Percentiles rank a stretch among this genome's conserved stretches.
phyloP scores from a whole-genome alignment of 2,797 vertebrate genomes.

The Anisognathus igniventris region DNA sequence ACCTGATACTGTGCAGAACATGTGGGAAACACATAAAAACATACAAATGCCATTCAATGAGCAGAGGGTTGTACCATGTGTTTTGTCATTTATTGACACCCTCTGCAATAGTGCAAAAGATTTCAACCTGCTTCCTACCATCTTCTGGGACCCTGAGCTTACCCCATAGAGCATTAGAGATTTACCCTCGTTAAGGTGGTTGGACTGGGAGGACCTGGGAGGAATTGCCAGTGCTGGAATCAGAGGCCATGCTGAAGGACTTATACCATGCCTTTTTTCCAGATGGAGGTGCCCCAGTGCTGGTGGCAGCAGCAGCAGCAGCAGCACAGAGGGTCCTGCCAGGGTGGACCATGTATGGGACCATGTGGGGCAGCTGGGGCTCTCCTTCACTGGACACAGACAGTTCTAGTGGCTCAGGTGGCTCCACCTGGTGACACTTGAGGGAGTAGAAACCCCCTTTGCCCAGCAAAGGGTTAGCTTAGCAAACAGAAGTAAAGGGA shows the following conservation, averaged over 20 bases:
- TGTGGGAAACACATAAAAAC: neutral
- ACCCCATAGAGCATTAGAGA: neutral
- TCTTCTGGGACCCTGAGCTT: neutral
- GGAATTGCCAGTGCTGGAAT: neutral
- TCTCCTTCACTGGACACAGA: rapidly evolving
- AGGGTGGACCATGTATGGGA: rapidly evolving
- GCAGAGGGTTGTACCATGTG: neutral
- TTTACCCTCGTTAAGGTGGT: neutral
- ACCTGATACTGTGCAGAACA: neutral
- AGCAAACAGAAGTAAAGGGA: neutral
- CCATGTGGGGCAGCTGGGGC: rapidly evolving
- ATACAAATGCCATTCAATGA: neutral
- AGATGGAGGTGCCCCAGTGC: rapidly evolving
- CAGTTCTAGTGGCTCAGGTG: neutral
- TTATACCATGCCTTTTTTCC: neutral
- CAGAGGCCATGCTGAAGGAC: rapidly evolving
- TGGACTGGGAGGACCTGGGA: neutral
- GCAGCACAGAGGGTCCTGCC: neutral
- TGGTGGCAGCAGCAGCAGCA: no score
- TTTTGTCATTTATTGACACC: neutral
- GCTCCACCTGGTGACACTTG: rapidly evolving
- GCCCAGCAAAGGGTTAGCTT: neutral
- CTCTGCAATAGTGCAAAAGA: neutral
- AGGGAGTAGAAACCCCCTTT: rapidly evolving
- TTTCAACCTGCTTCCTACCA: neutral